Conservation (phyloP, 2,797 vertebrate species). For the Hypotaenidia philippensis region DNA sequence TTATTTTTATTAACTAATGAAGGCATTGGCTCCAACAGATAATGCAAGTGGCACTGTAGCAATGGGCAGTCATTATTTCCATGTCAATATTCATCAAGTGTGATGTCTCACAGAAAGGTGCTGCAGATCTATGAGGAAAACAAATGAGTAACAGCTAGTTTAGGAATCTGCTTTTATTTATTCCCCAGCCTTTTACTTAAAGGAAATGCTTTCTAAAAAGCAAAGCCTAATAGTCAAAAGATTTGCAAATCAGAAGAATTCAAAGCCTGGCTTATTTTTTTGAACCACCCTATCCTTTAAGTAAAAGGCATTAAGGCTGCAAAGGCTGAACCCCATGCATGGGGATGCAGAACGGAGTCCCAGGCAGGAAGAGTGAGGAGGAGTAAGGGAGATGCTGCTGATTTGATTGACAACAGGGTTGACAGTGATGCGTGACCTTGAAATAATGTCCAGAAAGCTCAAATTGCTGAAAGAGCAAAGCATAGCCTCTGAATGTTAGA, state of each 20-base stretch:
- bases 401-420: slow-evolving; percentile 9
- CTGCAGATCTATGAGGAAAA: not conserved
- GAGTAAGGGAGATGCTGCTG: not conserved
- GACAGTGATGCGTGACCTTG: slow-evolving; percentile 46
- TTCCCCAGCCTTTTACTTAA: not conserved
- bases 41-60: not conserved
- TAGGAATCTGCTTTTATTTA: not conserved
- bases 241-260: not conserved
- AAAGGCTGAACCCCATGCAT: not conserved
- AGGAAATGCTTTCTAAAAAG: not conserved
- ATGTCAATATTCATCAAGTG: not conserved
- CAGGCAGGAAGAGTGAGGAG: not conserved
- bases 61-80: not conserved
- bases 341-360: not conserved
- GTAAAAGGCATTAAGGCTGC: not conserved
- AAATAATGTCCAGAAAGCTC: slow-evolving; percentile 46
- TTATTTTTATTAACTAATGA: slow-evolving; percentile 21
- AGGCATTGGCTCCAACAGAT: not conserved
- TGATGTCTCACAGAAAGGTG: not conserved
- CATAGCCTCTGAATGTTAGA: not conserved
- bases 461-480: slow-evolving; percentile 11
- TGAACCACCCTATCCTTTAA: not conserved
- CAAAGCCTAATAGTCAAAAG: not conserved
- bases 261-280: not conserved
- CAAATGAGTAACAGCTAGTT: not conserved